Conservation (phyloP, 2,888 invertebrate genomes). For the Amblyjoppa fuscipennis region DNA sequence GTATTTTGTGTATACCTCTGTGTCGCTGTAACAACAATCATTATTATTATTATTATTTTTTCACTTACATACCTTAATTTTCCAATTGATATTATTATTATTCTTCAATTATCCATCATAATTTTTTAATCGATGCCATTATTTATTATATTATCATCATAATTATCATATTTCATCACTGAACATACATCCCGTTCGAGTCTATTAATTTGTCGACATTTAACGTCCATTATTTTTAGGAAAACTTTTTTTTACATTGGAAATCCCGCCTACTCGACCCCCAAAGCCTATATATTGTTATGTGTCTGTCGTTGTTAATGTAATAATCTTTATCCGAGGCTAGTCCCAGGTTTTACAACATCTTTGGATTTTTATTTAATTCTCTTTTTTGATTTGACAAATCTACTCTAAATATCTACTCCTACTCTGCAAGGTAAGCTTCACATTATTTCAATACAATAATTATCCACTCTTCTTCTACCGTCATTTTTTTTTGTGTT, state of each 20-base stretch:
- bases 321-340: conserved; percentile 74
- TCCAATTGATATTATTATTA: background rate
- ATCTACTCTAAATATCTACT: conserved; percentile 62
- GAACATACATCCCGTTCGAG: conserved; percentile 8
- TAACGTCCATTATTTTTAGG: conserved; percentile 30
- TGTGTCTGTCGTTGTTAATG: conserved; percentile 79
- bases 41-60: conserved; percentile 25
- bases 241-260: background rate
- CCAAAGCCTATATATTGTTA: conserved; percentile 73
- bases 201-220: conserved; percentile 5
- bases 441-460: conserved; percentile 50
- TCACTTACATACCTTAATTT: background rate
- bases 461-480: conserved; percentile 12
- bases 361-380: conserved; percentile 18
- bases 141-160: background rate
- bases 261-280: conserved; percentile 19
- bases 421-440: conserved; percentile 79
- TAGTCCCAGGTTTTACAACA: conserved; percentile 74
- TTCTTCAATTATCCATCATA: background rate
- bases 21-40: conserved; percentile 61
- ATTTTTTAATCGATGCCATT: background rate
- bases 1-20: conserved; percentile 65
- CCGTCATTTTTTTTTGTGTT: conserved; percentile 25
- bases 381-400: conserved; percentile 17
- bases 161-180: background rate